Evolutionary conservation across 53 echinoderm and acorn worm species (phyloP).

Genomic region (Apostichopus leukothele): DNA sequence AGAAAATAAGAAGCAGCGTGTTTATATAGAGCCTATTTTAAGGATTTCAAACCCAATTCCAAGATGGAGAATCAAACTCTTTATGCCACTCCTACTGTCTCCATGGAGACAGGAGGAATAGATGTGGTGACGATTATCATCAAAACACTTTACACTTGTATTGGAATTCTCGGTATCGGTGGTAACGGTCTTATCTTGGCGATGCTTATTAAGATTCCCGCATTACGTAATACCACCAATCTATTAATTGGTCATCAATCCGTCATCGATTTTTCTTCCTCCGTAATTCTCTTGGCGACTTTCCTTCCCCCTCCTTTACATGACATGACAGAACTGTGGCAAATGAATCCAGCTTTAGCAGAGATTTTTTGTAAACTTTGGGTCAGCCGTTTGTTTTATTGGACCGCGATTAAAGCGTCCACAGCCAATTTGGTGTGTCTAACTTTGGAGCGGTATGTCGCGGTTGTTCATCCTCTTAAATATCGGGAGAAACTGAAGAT

Average conservation of each 20-base stretch:
- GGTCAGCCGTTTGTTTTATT: constrained; percentile 48
- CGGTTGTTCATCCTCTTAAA: constrained; percentile 54
- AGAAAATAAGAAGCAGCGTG: too few relatives aligned
- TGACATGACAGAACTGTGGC: constrained; percentile 23
- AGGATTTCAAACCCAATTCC: too few relatives aligned
- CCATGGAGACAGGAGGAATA: background rate
- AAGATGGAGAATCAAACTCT: background rate
- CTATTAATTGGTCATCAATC: constrained; percentile 53
- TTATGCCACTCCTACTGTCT: background rate
- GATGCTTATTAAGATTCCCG: constrained; percentile 44
- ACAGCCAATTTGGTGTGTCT: constrained; percentile 49
- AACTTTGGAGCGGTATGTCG: constrained; percentile 52
- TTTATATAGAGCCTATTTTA: too few relatives aligned
- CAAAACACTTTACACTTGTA: constrained; percentile 7
- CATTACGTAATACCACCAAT: constrained; percentile 49
- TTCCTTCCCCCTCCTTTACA: constrained; percentile 34
- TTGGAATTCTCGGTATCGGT: constrained; percentile 31
- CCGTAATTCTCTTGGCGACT: constrained; percentile 40
- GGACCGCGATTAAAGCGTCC: constrained; percentile 50
- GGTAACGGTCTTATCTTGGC: constrained; percentile 43
- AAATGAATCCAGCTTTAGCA: background rate
- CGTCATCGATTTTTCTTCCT: constrained; percentile 47
- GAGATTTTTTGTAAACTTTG: constrained; percentile 36
- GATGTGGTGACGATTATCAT: background rate
- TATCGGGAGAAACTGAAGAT: constrained; percentile 32